These are phyloP conservation scores for Leptinotarsa tumamoca DNA, from an alignment of 2,888 invertebrate species.

Conservation along the genomic window DNA sequence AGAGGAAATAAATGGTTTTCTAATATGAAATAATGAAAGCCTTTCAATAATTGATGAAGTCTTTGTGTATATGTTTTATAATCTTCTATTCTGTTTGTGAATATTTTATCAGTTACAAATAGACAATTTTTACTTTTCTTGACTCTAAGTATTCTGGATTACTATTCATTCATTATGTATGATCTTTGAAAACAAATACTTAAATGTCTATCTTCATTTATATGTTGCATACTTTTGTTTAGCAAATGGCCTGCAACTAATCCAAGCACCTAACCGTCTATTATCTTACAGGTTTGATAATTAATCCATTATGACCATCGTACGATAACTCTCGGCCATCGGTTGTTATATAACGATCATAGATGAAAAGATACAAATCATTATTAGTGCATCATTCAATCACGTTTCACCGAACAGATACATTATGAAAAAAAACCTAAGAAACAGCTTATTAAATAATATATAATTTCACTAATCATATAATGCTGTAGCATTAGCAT, in stretches of 20 bases:
- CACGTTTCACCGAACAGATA: slow-evolving; percentile 10
- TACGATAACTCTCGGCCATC: not conserved
- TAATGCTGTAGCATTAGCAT: slow-evolving; percentile 43
- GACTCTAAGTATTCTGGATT: no score
- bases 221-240: no score
- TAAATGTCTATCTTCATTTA: no score
- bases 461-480: slow-evolving; percentile 41
- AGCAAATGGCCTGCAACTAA: no score
- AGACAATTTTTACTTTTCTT: no score
- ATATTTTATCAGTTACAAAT: not conserved
- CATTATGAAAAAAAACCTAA: slow-evolving; percentile 4
- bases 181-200: no score
- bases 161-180: no score
- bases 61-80: not conserved
- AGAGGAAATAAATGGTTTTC: not conserved
- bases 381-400: slow-evolving; percentile 7
- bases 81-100: not conserved
- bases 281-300: not conserved
- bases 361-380: slow-evolving; percentile 7
- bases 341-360: not conserved
- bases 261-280: no score
- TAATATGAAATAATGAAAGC: slow-evolving; percentile 1
- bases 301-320: not conserved
- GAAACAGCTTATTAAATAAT: slow-evolving; percentile 27
- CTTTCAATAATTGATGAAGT: not conserved